Base-by-base conservation (phyloP, 2,113 vertebrate species). In the Burhinus bistriatus region DNA sequence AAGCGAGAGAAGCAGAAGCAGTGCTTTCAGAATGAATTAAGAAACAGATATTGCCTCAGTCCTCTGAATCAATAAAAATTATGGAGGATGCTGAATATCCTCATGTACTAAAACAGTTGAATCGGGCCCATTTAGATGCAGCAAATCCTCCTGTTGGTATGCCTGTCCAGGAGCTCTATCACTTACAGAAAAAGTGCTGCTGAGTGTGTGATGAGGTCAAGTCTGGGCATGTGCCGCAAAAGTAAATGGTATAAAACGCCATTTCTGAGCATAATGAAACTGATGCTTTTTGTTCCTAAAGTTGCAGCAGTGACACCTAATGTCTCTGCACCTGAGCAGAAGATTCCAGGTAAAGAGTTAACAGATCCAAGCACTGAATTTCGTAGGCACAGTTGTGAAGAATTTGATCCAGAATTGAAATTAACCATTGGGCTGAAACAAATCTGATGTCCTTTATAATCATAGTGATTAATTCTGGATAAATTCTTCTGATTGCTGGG, bases 221-320 rank as follows among this genome's bases (percentile, higher is more conserved):
- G 29, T 77, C 29, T 89, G 55, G 76, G 34, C 29, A 23, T 9
- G 7, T 65, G 38, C 40, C 34, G 58, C 45, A 62, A 75, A 72
- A 84, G 38, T 25, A 76, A 88, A 71, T 45, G 32, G 66, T 79
- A 69, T 73, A 73, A 80, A 88, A 70, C 54, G 30, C 17, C 17
- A 62, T 62, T 59, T 86, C 34, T 42, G 36, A 81, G 45, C 27
- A 55, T 66, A 84, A 75, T 51, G 36, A 70, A 89, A 79, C 38
- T 38, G 61, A 70, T 86, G 30, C 15, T 81, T 93, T 94, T 93
- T 94, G 18, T 97, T 90, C 82, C 81, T 90, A 15, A 97, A 96
- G 65, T 77, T 96, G 66, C 72, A 69, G 45, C 65, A 90, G 92
- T 80, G 83, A 57, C 57, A 80, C 4, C 73, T 91, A 64, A 80